A percentile compares a stretch with the other conserved stretches of the same genome.
Evolutionary conservation across 2,113 vertebrate species (phyloP).

Genomic region (Odobenus rosmarus): DNA sequence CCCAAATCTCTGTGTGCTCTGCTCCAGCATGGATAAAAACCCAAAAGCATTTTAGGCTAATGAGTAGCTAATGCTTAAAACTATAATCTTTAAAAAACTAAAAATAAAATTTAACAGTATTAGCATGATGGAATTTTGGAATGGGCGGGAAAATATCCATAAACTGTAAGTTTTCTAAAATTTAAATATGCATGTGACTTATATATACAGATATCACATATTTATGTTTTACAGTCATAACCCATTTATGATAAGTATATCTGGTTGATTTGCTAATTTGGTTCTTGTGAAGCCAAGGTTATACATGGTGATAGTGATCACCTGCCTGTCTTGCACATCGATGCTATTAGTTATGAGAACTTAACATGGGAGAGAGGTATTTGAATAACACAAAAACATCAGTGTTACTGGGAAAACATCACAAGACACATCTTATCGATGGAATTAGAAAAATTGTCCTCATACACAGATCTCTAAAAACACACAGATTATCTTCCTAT

Average conservation of each 20-base stretch:
- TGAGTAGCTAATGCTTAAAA: not conserved
- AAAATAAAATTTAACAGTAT: not conserved
- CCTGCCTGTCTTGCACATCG: not conserved
- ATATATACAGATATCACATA: not conserved
- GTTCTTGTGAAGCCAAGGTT: not conserved
- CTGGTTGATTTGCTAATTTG: not conserved
- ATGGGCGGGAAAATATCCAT: not conserved
- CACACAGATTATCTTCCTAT: not conserved
- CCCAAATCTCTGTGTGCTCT: not conserved
- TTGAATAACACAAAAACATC: not conserved
- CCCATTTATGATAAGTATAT: not conserved
- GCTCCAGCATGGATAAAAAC: not conserved
- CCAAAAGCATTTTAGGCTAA: not conserved
- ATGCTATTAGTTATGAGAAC: not conserved
- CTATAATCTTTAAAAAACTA: constrained; percentile 18
- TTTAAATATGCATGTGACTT: constrained; percentile 1
- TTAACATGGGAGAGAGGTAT: not conserved
- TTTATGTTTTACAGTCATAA: not conserved
- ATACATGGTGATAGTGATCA: not conserved
- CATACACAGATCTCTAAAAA: not conserved
- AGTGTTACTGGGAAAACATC: not conserved
- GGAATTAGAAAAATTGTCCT: not conserved
- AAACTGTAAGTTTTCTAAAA: constrained; percentile 21
- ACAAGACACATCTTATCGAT: not conserved
- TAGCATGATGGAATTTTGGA: not conserved